phyloP scores from a whole-genome alignment of 2,888 invertebrate genomes.

The Megamerina dolium region DNA sequence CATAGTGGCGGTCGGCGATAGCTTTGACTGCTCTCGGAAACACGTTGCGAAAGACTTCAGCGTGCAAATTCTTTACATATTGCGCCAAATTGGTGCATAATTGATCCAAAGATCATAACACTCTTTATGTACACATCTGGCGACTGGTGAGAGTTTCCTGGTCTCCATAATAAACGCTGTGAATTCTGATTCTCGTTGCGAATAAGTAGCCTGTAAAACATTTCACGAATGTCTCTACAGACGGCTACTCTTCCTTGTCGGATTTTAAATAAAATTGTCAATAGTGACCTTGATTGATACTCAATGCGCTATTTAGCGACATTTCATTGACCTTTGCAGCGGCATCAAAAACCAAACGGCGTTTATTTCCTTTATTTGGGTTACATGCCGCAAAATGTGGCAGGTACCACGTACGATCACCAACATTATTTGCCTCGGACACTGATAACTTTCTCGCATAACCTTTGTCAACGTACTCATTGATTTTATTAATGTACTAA shows the following conservation, averaged over 20 bases:
- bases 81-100: conserved; percentile 14
- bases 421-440: neutral
- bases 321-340: neutral
- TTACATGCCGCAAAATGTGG: conserved; percentile 3
- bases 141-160: neutral
- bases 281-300: no score
- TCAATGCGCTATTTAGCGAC: neutral
- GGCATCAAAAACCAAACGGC: conserved; percentile 5
- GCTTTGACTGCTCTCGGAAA: neutral
- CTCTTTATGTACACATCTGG: no score
- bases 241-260: no score
- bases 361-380: conserved; percentile 2
- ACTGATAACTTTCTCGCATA: conserved; percentile 1
- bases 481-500: neutral
- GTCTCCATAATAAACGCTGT: neutral
- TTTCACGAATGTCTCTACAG: no score
- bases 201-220: no score
- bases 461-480: conserved; percentile 3
- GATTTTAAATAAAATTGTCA: no score
- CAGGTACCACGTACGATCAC: conserved; percentile 4
- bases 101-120: conserved; percentile 2
- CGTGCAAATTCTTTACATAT: conserved; percentile 11
- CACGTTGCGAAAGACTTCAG: neutral
- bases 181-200: neutral
- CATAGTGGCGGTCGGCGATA: neutral